Base-by-base conservation (phyloP, 2,113 vertebrate genomes). In the Abramis brama region DNA sequence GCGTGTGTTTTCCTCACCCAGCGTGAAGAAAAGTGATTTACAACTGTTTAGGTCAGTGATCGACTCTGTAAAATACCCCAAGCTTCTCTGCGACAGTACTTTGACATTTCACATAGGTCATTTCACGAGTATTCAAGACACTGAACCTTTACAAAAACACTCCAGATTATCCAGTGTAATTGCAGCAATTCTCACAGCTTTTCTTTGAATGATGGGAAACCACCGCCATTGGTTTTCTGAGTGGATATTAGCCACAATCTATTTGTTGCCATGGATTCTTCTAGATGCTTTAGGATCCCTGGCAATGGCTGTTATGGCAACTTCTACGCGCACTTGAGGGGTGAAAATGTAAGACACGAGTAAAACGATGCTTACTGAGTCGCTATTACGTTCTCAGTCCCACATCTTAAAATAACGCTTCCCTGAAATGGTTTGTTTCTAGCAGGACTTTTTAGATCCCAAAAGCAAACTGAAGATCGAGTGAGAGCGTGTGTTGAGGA, bases 241-340 rank as follows among this genome's bases (percentile, higher is more conserved):
- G 57, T 47, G 21, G 60, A 91, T 92, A 90, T 83, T 75, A 36
- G 79, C 25, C 50, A 73, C 77, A 79, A 25, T 86, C 85, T 52
- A 64, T 86, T 87, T n/a, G 43, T 92, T 92, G 83, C 87, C 79
- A 88, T 90, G 83, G 79, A 43, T 86, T 62, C 86, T 89, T 79
- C 88, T 86, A 80, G 85, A 83, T 85, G 55, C 75, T 57, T 87
- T 75, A 57, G 71, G 59, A 89, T 83, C 82, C 87, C 83, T 89
- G 84, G 87, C 52, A 76, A 81, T 43, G 0, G 88, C 86, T 92
- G 71, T 89, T 89, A 73, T 86, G 86, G 79, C 64, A 89, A 64
- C 86, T 86, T 81, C 64, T n/a, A 33, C 33, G 4, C 13, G 0
- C 50, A 17, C 70, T 88, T 73, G 10, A 87, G 45, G 52, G 81